Base-by-base conservation (phyloP, 64 coral and sea anemone genomes). In the Actinia equina region DNA sequence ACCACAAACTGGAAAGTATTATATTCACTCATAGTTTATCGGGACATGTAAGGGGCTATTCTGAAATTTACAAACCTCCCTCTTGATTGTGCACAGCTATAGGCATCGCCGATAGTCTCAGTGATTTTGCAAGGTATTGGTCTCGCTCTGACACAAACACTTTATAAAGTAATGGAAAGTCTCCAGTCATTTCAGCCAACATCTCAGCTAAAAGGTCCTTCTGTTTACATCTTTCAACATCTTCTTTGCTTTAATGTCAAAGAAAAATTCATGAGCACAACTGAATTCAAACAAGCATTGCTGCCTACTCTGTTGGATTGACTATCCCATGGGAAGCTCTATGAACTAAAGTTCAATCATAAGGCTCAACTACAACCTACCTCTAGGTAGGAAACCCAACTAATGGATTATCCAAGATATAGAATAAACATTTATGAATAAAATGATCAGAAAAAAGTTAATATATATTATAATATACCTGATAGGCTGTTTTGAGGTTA, bases 181-280 rank as follows among this genome's bases (percentile, higher is more conserved):
- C 95, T n/a, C 95, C 95, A 6, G 95, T 98, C 95, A 98, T 98
- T 83, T 98, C 95, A 37, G 93, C 90, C 45, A 99, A 88, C 97
- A 99, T 99, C 63, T 95, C 97, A 27, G 93, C 97, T 44, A 99
- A 79, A n/a, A 99, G 87, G 86, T 99, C 97, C 83, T 99, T 99
- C 71, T 99, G 97, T 86, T 99, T 99, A 51, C 97, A 99, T 82
- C 89, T 89, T 77, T 99, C 97, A 13, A 99, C 97, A 78, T 99
- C 97, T 89, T 99, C 97, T 89, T 79, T 83, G 53, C 97, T 99
- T 59, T 0, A n/a, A 65, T 65, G 11, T 4, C 15, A 57, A 57
- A 57, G 20, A 65, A 23, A n/a, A 7, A n/a, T 65, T n/a, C 8
- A 65, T 65, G 17, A 5, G 17, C 30, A 37, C 30, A 37, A 37